Percentiles rank a stretch among this genome's conserved stretches.
These are phyloP conservation scores for Drosophila pseudotakahashii DNA, from an alignment of 2,888 invertebrate species.

Conservation along the genomic window DNA sequence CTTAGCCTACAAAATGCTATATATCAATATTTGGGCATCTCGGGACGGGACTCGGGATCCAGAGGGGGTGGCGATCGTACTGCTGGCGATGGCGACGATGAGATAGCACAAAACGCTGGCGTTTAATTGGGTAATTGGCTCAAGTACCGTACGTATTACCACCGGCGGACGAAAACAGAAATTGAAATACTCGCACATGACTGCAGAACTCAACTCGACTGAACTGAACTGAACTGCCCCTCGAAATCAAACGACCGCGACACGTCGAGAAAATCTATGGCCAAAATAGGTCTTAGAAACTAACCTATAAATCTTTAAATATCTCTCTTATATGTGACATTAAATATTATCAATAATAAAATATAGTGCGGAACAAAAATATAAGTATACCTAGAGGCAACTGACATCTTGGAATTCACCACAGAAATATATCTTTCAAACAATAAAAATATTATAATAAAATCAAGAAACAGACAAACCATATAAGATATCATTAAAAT, in stretches of 20 bases:
- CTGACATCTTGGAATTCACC: no score
- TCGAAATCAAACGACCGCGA: constrained; percentile 22
- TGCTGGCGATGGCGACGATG: constrained; percentile 55
- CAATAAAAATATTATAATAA: no score
- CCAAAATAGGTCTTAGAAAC: not conserved
- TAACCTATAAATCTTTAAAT: not conserved
- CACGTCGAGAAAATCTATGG: constrained; percentile 22
- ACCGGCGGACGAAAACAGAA: constrained; percentile 49
- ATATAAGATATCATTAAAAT: no score
- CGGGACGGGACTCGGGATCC: constrained; percentile 31
- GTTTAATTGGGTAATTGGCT: constrained; percentile 81
- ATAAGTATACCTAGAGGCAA: no score
- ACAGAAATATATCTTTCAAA: no score
- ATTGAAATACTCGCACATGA: constrained; percentile 76
- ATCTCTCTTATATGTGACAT: no score
- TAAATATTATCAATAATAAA: no score
- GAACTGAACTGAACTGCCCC: constrained; percentile 32
- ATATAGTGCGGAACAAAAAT: no score
- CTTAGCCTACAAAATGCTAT: constrained; percentile 45
- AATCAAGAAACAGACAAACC: no score
- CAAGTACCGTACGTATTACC: constrained; percentile 76
- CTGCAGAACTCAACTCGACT: constrained; percentile 34
- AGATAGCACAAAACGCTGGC: constrained; percentile 76
- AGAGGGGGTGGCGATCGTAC: constrained; percentile 36
- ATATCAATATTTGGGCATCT: constrained; percentile 79